Percentiles rank a stretch among this genome's conserved stretches.
Evolutionary conservation across 2,888 invertebrate genomes (phyloP).

Genomic region (Mystacides longicornis): DNA sequence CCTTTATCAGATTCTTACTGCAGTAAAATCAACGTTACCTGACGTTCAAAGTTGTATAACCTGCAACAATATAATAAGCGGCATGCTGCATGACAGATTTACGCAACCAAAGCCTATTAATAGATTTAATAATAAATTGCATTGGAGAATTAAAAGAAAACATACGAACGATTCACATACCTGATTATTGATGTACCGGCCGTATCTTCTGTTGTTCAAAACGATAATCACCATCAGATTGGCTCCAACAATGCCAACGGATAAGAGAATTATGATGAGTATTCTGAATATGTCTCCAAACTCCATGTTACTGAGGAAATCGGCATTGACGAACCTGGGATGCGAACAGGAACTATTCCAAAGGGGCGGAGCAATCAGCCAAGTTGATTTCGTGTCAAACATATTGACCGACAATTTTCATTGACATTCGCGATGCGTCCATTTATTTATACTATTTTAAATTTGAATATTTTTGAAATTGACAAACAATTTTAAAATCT

Average conservation of each 20-base stretch:
- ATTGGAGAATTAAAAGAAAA: no score
- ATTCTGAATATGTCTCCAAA: slow-evolving; percentile 70
- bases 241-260: slow-evolving; percentile 71
- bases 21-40: no score
- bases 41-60: no score
- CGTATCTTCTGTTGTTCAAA: slow-evolving; percentile 74
- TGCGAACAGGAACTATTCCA: slow-evolving; percentile 79
- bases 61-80: no score
- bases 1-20: no score
- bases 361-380: slow-evolving; percentile 70
- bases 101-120: no score
- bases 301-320: slow-evolving; percentile 56
- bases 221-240: slow-evolving; percentile 76
- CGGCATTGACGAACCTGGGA: slow-evolving; percentile 55
- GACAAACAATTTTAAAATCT: no score
- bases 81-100: no score
- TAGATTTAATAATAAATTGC: no score
- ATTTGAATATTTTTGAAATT: no score
- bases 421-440: background rate
- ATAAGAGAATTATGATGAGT: slow-evolving; percentile 65
- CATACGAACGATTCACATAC: slow-evolving; percentile 40
- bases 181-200: slow-evolving; percentile 83
- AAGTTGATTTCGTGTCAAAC: slow-evolving; percentile 62
- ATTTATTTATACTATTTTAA: no score
- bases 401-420: slow-evolving; percentile 32